These are phyloP conservation scores for Drosophila bunnanda DNA, from an alignment of 2,888 invertebrate species.

Conservation along the genomic window DNA sequence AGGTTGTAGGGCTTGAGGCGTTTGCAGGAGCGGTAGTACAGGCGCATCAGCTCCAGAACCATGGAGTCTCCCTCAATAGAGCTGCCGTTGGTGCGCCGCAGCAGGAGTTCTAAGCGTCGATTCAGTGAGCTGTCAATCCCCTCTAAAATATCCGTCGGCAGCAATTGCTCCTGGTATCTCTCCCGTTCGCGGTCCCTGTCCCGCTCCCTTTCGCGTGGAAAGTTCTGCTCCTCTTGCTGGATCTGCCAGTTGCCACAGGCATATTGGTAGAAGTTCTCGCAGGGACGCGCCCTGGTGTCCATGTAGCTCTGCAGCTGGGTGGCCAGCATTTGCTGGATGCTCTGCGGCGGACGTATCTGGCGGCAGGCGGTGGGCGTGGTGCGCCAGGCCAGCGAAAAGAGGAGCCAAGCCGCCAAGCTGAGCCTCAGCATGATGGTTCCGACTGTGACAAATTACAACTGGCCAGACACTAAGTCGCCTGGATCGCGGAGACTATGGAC, in stretches of 20 bases:
- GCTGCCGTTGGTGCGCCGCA: conserved; percentile 58
- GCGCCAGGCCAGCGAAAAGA: conserved; percentile 79
- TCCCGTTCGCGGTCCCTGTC: conserved; percentile 12
- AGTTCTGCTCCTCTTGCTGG: conserved; percentile 61
- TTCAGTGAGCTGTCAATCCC: conserved; percentile 78
- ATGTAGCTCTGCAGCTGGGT: conserved; percentile 79
- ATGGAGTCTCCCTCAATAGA: conserved; percentile 41
- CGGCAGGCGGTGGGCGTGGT: conserved; percentile 81
- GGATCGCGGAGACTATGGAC: conserved; percentile 9
- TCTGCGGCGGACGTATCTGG: conserved; percentile 61
- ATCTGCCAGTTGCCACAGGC: conserved; percentile 83
- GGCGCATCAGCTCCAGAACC: conserved; percentile 67
- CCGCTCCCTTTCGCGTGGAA: conserved; percentile 6
- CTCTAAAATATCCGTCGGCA: conserved; percentile 78
- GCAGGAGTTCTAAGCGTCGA: conserved; percentile 72
- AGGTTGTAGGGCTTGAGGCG: conserved; percentile 80
- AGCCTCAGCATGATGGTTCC: conserved; percentile 74
- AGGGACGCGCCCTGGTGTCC: conserved; percentile 79
- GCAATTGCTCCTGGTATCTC: conserved; percentile 59
- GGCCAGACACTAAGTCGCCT: conserved; percentile 9
- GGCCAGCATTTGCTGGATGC: conserved; percentile 77
- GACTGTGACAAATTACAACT: conserved; percentile 50
- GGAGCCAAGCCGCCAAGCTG: conserved; percentile 67
- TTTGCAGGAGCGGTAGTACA: conserved; percentile 81
- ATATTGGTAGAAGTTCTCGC: conserved; percentile 83